Base-by-base conservation (phyloP, 1,140 invertebrate species). In the Pantala flavescens region DNA sequence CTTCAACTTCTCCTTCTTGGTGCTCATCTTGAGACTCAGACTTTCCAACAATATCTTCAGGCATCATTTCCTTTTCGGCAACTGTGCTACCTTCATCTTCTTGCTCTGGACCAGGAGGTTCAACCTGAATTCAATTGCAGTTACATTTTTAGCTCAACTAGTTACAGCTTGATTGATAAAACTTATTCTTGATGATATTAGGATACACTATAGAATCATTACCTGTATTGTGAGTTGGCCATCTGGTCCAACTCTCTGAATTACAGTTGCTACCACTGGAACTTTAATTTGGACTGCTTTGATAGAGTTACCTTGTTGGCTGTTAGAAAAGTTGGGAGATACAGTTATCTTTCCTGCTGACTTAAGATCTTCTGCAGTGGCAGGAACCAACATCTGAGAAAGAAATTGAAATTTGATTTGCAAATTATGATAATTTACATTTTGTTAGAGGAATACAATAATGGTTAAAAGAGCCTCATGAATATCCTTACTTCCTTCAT, bases 251-350 rank as follows among this genome's bases (percentile, higher is more conserved):
- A 84, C 77, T 74, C 80, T 82, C 76, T 86, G 84, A 2, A 82
- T 82, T 12, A 86, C 83, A 14, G 83, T 84, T 24, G 84, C 85
- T 14, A 86, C 84, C n/a, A 86, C 84, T 19, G 85, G 84, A 73
- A 81, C 79, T 77, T 86, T 85, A 19, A 86, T 82, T 77, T 86
- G 85, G 19, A 86, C 80, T 55, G 84, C 82, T 78, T 85, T 86
- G 24, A 80, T 78, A 36, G 81, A 80, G 74, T 74, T 74, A n/a
- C 76, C 76, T 23, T 78, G 72, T 73, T 76, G 73, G 70, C 83
- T 80, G 36, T 78, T 74, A 43, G 82, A 81, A 71, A 82, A 78
- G 36, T 76, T 81, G 70, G 81, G 78, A 77, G 80, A 82, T 9
- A 81, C 71, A 72, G 78, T 81, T 72, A 84, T 81, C 78, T 85